A percentile compares a stretch with the other conserved stretches of the same genome.
Conservation (phyloP, 2,113 vertebrate species). For the Procavia capensis region DNA sequence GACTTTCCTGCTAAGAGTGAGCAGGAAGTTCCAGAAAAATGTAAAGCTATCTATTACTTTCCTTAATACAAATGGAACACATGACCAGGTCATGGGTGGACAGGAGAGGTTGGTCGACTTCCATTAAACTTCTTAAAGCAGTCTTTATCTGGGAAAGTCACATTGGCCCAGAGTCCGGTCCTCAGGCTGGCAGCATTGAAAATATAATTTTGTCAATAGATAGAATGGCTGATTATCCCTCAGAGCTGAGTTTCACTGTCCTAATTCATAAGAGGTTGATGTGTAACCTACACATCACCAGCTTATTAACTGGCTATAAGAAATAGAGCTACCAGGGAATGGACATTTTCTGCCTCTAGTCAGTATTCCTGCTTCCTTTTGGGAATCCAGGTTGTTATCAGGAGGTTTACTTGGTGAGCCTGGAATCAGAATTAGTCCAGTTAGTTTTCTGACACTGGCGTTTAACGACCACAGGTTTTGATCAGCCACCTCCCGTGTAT, state of each 20-base stretch:
- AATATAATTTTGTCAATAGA: not conserved
- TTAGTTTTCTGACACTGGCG: not conserved
- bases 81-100: not conserved
- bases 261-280: not conserved
- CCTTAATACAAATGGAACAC: not conserved
- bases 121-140: not conserved
- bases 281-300: not conserved
- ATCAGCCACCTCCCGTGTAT: not conserved
- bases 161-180: not conserved
- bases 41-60: not conserved
- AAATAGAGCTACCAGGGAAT: not conserved
- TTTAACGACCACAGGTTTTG: not conserved
- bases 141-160: not conserved
- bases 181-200: not conserved
- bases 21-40: conserved; percentile 45
- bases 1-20: not conserved
- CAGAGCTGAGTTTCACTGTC: not conserved
- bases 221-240: not conserved
- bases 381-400: not conserved
- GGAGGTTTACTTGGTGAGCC: not conserved
- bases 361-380: not conserved
- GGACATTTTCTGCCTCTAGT: not conserved
- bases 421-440: not conserved
- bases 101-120: not conserved
- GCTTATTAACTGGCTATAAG: not conserved